A percentile compares a stretch with the other conserved stretches of the same genome.
These are phyloP conservation scores for Lota lota DNA, from an alignment of 2,113 vertebrate species.

Conservation along the genomic window DNA sequence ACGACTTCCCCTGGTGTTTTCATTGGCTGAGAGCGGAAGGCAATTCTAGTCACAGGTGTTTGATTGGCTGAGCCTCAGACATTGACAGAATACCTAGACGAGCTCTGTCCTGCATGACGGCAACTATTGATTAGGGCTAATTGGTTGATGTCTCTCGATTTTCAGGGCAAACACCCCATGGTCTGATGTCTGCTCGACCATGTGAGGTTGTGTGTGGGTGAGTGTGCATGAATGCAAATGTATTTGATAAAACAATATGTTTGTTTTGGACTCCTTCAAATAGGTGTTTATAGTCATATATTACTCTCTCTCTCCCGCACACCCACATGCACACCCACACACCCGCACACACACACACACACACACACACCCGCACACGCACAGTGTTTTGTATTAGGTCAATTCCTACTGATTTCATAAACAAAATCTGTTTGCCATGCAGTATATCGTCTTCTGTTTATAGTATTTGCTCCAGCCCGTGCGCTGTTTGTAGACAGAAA, in stretches of 20 bases:
- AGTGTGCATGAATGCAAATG: constrained; percentile 8
- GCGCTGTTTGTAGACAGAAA: too few species aligned
- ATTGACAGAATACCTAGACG: constrained; percentile 25
- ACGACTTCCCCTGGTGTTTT: constrained; percentile 44
- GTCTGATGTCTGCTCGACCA: not conserved
- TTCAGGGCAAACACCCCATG: constrained; percentile 49
- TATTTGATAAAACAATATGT: not conserved
- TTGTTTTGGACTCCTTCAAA: not conserved
- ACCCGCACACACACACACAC: not conserved
- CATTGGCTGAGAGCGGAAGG: constrained; percentile 51
- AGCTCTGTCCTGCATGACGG: constrained; percentile 26
- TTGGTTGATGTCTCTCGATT: constrained; percentile 71
- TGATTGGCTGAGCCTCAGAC: constrained; percentile 42
- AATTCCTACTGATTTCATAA: too few species aligned
- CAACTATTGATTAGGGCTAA: constrained; percentile 68
- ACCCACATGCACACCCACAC: too few species aligned
- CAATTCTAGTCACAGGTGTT: constrained; percentile 13
- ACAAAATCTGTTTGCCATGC: too few species aligned
- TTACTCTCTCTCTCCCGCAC: too few species aligned
- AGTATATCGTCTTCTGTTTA: too few species aligned
- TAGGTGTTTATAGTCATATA: not conserved
- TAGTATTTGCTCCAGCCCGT: too few species aligned
- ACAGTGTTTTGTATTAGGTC: too few species aligned
- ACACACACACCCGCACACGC: constrained; percentile 1
- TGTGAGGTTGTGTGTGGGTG: not conserved